These are phyloP conservation scores for Ochropleura leucogaster DNA, from an alignment of 2,888 invertebrate species.

Conservation along the genomic window DNA sequence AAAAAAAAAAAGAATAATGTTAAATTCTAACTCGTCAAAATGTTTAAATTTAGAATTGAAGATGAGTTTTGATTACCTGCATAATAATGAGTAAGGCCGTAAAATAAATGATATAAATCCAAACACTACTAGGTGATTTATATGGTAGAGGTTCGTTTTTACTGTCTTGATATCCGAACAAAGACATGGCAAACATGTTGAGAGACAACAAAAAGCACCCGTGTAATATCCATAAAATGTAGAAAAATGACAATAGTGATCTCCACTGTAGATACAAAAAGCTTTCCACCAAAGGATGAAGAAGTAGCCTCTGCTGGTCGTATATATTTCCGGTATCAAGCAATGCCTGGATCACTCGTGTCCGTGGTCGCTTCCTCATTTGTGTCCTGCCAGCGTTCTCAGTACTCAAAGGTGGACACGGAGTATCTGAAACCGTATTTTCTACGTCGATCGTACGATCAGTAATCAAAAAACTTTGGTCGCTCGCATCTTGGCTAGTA, in stretches of 20 bases:
- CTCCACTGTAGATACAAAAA: constrained; percentile 89
- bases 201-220: constrained; percentile 82
- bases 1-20: background rate
- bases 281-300: constrained; percentile 88
- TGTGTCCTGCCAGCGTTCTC: constrained; percentile 72
- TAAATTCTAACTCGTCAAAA: background rate
- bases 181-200: constrained; percentile 76
- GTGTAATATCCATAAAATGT: constrained; percentile 81
- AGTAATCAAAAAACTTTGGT: no score
- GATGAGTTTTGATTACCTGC: constrained; percentile 32
- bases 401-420: constrained; percentile 66
- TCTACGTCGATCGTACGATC: constrained; percentile 71
- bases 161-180: constrained; percentile 55
- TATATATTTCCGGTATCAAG: constrained; percentile 82
- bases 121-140: constrained; percentile 12
- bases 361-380: constrained; percentile 70
- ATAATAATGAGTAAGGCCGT: constrained; percentile 27
- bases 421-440: constrained; percentile 79
- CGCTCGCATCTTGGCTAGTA: no score
- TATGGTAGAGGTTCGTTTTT: background rate
- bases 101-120: constrained; percentile 29
- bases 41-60: background rate
- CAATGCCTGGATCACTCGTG: constrained; percentile 81
- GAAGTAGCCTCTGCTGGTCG: constrained; percentile 82
- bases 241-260: constrained; percentile 84